Base-by-base conservation (phyloP, 1,140 invertebrate genomes). In the Drosophila athabasca region DNA sequence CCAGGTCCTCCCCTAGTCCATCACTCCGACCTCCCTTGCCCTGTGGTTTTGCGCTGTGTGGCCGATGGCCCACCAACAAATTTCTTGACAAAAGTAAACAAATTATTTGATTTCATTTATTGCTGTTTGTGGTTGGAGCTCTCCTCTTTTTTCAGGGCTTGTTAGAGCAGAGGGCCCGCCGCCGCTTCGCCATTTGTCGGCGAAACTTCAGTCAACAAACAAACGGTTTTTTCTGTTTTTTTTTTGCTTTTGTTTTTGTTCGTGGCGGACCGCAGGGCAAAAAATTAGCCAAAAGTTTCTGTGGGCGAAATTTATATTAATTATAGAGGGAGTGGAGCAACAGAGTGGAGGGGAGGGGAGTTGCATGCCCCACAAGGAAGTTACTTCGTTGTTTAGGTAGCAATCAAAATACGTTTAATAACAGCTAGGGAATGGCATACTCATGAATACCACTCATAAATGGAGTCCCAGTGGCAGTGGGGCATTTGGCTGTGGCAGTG, bases 81-180 rank as follows among this genome's bases (percentile, higher is more conserved):
- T 65, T 69, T 79, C 74, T 74, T 83, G 69, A 75, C 79, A 73
- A 82, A 82, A 82, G 79, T 83, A 82, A 82, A 82, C 79, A 82
- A 82, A 82, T 82, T 82, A 81, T 78, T 80, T 80, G 78, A 79
- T 79, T 79, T 79, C 69, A 79, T 73, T 79, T 79, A 66, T 79
- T 75, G 46, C 51, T 48, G 76, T 58, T 77, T 69, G 76, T 64
- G 73, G 79, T 82, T 50, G 35, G 11, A 39, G 35, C 13, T 39
- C 5, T 82, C 17, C 17, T 1, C 17, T 77, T 35, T 31, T 54
- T 39, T 39, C 3, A 39, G 35, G 39, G 57, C 46, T 72, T 80
- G 68, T 81, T 79, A 75, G 65, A 75, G 64, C 11, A 13, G 35
- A 39, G 35, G 71, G 71, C 50, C 62, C 29, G 43, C 29, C 29